Conservation (phyloP, 2,888 invertebrate species). For the Agriopis aurantiaria region DNA sequence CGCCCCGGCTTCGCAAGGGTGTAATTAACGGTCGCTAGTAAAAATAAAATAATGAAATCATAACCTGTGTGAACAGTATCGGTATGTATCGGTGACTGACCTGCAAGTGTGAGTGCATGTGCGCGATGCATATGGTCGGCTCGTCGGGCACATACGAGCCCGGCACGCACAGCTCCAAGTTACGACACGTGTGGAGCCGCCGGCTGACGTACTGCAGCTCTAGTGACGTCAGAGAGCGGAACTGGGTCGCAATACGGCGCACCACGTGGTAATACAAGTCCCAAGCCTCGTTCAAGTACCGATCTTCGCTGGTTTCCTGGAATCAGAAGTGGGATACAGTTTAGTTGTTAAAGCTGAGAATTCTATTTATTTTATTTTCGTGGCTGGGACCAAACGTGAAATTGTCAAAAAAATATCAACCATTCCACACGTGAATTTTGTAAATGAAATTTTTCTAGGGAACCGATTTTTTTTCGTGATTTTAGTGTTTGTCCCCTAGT, state of each 20-base stretch:
- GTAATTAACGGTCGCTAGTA: no score
- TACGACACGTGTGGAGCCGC: conserved; percentile 93
- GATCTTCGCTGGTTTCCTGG: conserved; percentile 92
- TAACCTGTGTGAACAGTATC: no score
- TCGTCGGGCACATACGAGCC: conserved; percentile 99
- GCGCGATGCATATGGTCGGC: conserved; percentile 93
- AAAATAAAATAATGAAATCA: no score
- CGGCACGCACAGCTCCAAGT: conserved; percentile 97
- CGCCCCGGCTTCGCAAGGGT: no score
- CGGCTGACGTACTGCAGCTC: conserved; percentile 98
- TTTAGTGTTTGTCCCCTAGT: no score
- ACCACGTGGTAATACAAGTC: conserved; percentile 99
- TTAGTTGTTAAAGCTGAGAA: background rate
- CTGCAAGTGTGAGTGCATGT: conserved; percentile 95
- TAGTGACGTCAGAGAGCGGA: conserved; percentile 95
- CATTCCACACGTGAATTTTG: no score
- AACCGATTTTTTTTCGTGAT: no score
- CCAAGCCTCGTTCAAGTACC: conserved; percentile 99
- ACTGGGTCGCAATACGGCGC: conserved; percentile 95
- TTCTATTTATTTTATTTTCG: no score
- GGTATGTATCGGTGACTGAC: conserved; percentile 75
- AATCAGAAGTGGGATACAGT: background rate
- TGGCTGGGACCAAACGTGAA: no score
- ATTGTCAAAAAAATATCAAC: no score
- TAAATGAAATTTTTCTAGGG: no score